Conservation (phyloP, 2,797 vertebrate genomes). For the Rhabdophis nuchalis region DNA sequence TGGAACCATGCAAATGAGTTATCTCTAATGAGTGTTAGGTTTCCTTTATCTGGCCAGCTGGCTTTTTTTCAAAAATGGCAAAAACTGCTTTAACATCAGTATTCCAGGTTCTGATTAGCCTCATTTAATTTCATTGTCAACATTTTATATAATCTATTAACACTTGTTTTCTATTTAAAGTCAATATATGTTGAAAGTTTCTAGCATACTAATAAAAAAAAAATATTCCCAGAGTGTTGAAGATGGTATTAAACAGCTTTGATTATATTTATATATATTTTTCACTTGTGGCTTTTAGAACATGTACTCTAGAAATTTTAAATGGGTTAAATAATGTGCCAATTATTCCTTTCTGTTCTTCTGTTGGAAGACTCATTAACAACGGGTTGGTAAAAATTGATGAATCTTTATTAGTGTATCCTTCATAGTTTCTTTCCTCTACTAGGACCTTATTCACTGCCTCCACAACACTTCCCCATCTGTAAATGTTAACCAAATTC, state of each 20-base stretch:
- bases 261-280: background rate
- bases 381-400: background rate
- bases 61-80: conserved; percentile 34
- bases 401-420: background rate
- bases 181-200: background rate
- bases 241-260: background rate
- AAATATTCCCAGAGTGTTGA: background rate
- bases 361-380: background rate
- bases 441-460: background rate
- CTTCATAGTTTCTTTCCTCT: background rate
- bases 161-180: background rate
- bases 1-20: conserved; percentile 68
- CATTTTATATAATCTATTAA: background rate
- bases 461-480: background rate
- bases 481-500: background rate
- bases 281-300: background rate
- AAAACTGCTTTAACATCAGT: background rate
- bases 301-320: background rate
- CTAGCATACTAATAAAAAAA: background rate
- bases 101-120: conserved; percentile 15
- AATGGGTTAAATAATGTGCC: background rate
- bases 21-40: conserved; percentile 66
- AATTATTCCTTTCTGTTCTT: background rate
- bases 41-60: conserved; percentile 75
- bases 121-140: conserved; percentile 24